A percentile compares a stretch with the other conserved stretches of the same genome.
phyloP scores from a whole-genome alignment of 2,113 vertebrate species.

The Micromys minutus region DNA sequence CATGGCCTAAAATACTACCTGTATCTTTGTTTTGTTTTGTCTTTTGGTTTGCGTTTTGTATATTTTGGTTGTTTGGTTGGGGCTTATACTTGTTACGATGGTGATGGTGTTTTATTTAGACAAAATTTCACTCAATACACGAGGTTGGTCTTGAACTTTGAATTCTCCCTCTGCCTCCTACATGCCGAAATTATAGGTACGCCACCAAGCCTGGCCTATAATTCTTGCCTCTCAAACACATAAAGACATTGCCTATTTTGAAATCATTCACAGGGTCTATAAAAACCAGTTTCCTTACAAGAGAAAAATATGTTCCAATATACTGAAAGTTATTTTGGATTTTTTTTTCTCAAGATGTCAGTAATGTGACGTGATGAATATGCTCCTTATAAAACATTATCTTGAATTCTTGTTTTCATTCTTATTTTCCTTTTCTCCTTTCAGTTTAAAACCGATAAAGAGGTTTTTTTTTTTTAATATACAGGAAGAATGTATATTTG shows the following conservation, averaged over 20 bases:
- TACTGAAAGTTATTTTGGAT: conserved; percentile 43
- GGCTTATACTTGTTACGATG: neutral
- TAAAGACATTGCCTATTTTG: conserved; percentile 27
- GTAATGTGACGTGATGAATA: conserved; percentile 24
- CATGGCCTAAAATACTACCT: neutral
- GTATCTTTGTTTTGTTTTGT: neutral
- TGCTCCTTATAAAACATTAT: conserved; percentile 31
- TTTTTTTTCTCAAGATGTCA: conserved; percentile 47
- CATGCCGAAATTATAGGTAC: neutral
- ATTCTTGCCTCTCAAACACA: neutral
- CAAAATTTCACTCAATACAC: neutral
- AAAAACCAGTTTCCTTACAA: conserved; percentile 33
- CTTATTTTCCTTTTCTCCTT: conserved; percentile 37
- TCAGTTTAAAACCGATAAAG: conserved; percentile 53
- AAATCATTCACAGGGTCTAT: conserved; percentile 39
- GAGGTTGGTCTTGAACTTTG: neutral
- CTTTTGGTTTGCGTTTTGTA: neutral
- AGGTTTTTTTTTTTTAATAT: no score
- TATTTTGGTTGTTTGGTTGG: neutral
- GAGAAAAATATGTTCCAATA: conserved; percentile 18
- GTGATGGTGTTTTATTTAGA: neutral
- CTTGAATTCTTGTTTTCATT: conserved; percentile 3
- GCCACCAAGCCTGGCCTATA: neutral
- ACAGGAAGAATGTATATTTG: conserved; percentile 45
- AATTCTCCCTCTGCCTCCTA: neutral